These are phyloP conservation scores for Otocyon megalotis DNA, from an alignment of 2,113 vertebrate genomes.

Conservation along the genomic window DNA sequence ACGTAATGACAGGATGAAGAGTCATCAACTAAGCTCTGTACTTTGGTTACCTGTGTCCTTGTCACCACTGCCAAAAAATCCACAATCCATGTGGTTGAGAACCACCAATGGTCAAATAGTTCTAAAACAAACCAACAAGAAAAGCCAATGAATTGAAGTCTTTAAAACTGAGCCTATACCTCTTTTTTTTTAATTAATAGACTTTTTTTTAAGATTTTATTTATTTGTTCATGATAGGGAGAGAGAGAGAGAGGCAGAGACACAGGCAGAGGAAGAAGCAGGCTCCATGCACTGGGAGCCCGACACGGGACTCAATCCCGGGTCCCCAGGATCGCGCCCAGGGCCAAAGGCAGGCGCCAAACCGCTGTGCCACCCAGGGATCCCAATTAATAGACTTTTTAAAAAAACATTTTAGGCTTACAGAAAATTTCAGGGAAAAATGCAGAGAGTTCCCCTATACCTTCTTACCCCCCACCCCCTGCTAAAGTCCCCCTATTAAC, in stretches of 20 bases:
- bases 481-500: background rate
- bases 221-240: too few relatives aligned
- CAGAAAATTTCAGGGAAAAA: background rate
- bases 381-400: background rate
- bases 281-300: too few relatives aligned
- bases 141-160: background rate
- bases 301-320: too few relatives aligned
- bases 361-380: too few relatives aligned
- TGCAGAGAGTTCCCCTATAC: background rate
- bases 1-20: background rate
- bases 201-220: too few relatives aligned
- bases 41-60: background rate
- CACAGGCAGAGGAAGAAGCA: too few relatives aligned
- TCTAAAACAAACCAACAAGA: background rate
- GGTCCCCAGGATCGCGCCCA: too few relatives aligned
- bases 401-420: background rate
- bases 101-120: background rate
- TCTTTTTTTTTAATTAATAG: background rate
- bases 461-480: accelerated
- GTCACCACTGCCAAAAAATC: background rate
- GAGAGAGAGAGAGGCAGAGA: too few relatives aligned
- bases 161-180: background rate
- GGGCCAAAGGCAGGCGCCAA: too few relatives aligned
- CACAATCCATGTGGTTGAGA: background rate
- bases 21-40: background rate